These are phyloP conservation scores for Lepidocyrtinus sp. DNA, from an alignment of 2,888 invertebrate species.

Conservation along the genomic window DNA sequence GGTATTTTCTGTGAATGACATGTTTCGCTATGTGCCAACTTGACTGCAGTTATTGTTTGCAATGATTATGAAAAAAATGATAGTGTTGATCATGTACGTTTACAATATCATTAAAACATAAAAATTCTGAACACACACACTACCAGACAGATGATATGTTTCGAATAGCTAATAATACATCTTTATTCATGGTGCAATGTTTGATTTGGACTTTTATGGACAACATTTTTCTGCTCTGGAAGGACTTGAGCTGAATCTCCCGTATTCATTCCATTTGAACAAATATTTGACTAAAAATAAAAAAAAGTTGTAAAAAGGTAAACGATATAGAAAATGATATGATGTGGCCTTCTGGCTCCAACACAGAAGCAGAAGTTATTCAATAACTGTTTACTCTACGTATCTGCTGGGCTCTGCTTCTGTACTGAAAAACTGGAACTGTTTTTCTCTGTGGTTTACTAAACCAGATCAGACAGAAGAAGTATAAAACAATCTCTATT, in stretches of 20 bases:
- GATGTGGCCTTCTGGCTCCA: too few species aligned
- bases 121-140: slow-evolving; percentile 16
- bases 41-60: slow-evolving; percentile 24
- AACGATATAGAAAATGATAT: not conserved
- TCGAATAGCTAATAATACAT: too few species aligned
- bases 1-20: too few species aligned
- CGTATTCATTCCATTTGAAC: slow-evolving; percentile 41
- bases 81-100: too few species aligned
- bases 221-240: not conserved
- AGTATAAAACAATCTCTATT: too few species aligned
- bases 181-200: slow-evolving; percentile 27
- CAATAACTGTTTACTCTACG: not conserved
- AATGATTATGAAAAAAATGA: slow-evolving; percentile 36
- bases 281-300: slow-evolving; percentile 52
- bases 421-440: not conserved
- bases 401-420: not conserved
- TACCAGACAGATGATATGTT: not conserved
- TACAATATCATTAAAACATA: slow-evolving; percentile 29
- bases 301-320: slow-evolving; percentile 29
- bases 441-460: not conserved
- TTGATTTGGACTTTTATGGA: slow-evolving; percentile 45
- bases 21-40: too few species aligned
- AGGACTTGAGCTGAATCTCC: too few species aligned
- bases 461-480: not conserved
- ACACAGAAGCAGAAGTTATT: not conserved